phyloP scores from a whole-genome alignment of 1,140 invertebrate species.

The Drosophila gunungcola region DNA sequence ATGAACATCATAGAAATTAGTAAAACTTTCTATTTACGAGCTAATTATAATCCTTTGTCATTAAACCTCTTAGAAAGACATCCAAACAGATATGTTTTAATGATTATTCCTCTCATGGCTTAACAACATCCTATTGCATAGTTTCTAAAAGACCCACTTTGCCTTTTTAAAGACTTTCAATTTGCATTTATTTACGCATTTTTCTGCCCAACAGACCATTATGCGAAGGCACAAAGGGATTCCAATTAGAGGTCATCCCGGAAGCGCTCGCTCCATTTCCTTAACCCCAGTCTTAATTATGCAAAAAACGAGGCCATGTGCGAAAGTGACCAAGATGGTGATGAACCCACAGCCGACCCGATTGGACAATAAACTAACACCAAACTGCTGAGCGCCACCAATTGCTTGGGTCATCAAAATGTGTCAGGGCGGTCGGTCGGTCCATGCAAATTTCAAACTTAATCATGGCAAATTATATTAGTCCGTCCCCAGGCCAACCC shows the following conservation, averaged over 20 bases:
- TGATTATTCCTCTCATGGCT: constrained; percentile 2
- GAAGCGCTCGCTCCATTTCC: constrained; percentile 15
- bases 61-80: background rate
- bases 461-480: constrained; percentile 78
- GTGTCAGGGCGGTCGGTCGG: constrained; percentile 47
- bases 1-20: no score
- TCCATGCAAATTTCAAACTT: constrained; percentile 77
- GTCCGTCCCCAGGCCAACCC: constrained; percentile 21
- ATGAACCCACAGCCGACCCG: constrained; percentile 21
- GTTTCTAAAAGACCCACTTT: background rate
- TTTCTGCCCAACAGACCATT: constrained; percentile 39
- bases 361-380: constrained; percentile 59
- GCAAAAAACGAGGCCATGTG: constrained; percentile 60
- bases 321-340: constrained; percentile 48
- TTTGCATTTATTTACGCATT: constrained; percentile 27
- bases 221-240: constrained; percentile 41
- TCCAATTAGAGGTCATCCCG: constrained; percentile 58
- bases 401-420: constrained; percentile 75
- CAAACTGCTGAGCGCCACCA: constrained; percentile 45
- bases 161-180: background rate
- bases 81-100: background rate
- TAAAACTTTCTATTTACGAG: no score
- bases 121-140: constrained; percentile 6
- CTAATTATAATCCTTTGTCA: background rate
- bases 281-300: constrained; percentile 74